phyloP scores from a whole-genome alignment of 1,140 invertebrate species.

The Brachionus rubens region DNA sequence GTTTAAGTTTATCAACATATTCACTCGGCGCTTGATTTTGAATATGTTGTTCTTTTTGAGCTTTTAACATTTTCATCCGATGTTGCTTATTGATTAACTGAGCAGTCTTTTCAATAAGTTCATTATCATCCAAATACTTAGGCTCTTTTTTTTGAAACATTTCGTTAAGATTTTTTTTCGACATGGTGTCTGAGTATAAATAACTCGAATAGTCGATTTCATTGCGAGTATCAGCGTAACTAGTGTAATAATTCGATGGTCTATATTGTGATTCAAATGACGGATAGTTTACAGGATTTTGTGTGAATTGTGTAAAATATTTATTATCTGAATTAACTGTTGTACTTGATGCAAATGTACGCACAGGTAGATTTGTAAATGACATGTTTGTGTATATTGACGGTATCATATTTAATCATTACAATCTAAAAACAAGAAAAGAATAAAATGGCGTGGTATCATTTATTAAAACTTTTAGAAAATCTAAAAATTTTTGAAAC shows the following conservation, averaged over 20 bases:
- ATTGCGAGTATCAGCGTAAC: background rate
- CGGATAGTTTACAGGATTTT: background rate
- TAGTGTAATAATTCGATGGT: background rate
- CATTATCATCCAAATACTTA: background rate
- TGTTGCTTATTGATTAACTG: constrained; percentile 16
- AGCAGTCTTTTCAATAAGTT: constrained; percentile 4
- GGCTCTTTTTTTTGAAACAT: background rate
- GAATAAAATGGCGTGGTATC: too few species aligned
- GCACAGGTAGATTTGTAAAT: background rate
- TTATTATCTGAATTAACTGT: constrained; percentile 1
- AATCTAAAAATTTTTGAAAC: too few species aligned
- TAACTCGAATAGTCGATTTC: constrained; percentile 2
- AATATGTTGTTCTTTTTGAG: background rate
- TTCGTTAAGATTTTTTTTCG: background rate
- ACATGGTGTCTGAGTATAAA: background rate
- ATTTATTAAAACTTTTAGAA: too few species aligned
- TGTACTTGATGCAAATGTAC: background rate
- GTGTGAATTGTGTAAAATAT: background rate
- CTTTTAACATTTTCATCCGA: background rate
- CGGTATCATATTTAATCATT: background rate
- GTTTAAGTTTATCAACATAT: background rate
- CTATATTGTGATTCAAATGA: too few species aligned
- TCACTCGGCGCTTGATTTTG: background rate
- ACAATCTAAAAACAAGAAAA: too few species aligned
- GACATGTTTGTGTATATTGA: background rate